Evolutionary conservation across 2,888 invertebrate species (phyloP).

Genomic region (Chirona hameri): DNA sequence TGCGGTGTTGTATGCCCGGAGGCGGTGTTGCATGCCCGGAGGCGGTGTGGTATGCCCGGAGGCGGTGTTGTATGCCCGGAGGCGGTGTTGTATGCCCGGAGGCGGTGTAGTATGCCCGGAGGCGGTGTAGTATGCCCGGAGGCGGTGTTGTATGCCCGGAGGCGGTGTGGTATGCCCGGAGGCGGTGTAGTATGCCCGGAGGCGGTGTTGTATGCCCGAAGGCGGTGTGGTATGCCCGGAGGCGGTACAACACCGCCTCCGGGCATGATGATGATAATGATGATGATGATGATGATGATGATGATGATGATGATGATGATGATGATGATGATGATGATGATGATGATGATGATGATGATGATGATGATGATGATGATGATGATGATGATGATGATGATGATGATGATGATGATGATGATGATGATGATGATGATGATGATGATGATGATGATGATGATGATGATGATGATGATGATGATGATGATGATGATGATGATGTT

Average conservation of each 20-base stretch:
- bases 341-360: constrained; percentile 11
- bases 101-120: too few relatives aligned
- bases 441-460: constrained; percentile 6
- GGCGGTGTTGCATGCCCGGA: too few relatives aligned
- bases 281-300: constrained; percentile 22
- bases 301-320: constrained; percentile 22
- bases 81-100: too few relatives aligned
- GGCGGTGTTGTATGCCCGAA: too few relatives aligned
- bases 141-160: too few relatives aligned
- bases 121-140: too few relatives aligned
- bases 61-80: too few relatives aligned
- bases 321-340: constrained; percentile 22
- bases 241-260: background rate
- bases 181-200: too few relatives aligned
- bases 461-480: background rate
- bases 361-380: constrained; percentile 22
- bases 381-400: constrained; percentile 22
- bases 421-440: constrained; percentile 22
- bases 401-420: constrained; percentile 22
- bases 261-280: constrained; percentile 10
- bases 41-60: too few relatives aligned
- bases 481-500: constrained; percentile 22
- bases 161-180: too few relatives aligned
- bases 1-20: too few relatives aligned
- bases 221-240: too few relatives aligned